A percentile compares a stretch with the other conserved stretches of the same genome.
Evolutionary conservation across 2,113 vertebrate genomes (phyloP).

Genomic region (Sakesphorus luctuosus): DNA sequence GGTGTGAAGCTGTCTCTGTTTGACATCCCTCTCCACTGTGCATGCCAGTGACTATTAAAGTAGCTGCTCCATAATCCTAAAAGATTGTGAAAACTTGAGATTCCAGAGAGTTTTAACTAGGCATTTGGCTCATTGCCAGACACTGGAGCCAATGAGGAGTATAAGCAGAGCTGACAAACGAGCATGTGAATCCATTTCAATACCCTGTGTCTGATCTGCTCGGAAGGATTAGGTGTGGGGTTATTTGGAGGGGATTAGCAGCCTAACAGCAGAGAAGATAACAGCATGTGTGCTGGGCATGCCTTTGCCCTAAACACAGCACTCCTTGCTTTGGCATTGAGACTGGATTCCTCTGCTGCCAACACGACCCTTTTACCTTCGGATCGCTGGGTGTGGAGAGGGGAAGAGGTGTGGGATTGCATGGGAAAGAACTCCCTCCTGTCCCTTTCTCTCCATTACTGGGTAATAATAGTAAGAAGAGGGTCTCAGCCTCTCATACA

Average conservation of each 20-base stretch:
- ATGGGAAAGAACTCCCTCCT: neutral
- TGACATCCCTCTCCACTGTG: neutral
- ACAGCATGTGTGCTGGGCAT: neutral
- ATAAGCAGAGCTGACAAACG: neutral
- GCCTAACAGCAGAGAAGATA: neutral
- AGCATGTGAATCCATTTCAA: neutral
- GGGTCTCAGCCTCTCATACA: neutral
- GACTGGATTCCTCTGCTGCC: neutral
- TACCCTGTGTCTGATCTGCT: conserved; percentile 18
- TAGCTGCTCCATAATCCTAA: neutral
- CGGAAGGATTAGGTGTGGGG: conserved; percentile 30
- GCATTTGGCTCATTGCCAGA: neutral
- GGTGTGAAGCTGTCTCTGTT: neutral
- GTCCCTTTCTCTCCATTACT: neutral
- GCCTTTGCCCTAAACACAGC: neutral
- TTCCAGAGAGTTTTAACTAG: neutral
- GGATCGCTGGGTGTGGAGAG: neutral
- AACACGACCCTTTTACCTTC: neutral
- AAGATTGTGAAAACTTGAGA: neutral
- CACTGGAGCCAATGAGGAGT: neutral
- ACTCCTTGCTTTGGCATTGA: neutral
- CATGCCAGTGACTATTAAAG: neutral
- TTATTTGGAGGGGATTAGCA: conserved; percentile 10
- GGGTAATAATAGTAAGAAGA: neutral
- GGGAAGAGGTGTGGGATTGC: neutral